Percentiles rank a stretch among this genome's conserved stretches.
These are phyloP conservation scores for Acrobeloides nanus DNA, from an alignment of 2,888 invertebrate genomes.

Conservation along the genomic window DNA sequence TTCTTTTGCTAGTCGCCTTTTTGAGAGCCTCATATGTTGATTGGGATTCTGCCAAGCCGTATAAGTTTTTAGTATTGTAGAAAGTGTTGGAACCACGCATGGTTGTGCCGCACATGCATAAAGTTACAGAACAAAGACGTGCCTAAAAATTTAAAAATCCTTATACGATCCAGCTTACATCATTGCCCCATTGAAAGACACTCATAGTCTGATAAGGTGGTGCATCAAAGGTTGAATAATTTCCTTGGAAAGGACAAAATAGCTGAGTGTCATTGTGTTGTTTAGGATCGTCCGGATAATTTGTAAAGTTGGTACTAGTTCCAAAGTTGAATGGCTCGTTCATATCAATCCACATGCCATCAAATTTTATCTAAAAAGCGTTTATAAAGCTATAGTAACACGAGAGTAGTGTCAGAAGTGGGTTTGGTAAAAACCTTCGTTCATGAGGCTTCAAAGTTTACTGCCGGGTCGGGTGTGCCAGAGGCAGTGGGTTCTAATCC, in stretches of 20 bases:
- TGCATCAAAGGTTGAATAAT: conserved; percentile 32
- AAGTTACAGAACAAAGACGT: conserved; percentile 41
- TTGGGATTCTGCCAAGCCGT: conserved; percentile 69
- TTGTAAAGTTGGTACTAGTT: conserved; percentile 42
- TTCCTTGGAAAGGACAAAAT: conserved; percentile 36
- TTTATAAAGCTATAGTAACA: conserved; percentile 11
- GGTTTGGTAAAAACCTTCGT: too few species aligned
- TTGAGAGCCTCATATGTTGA: conserved; percentile 62
- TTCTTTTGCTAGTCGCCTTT: conserved; percentile 53
- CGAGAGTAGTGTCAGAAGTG: conserved; percentile 28
- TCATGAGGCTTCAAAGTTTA: too few species aligned
- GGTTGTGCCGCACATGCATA: conserved; percentile 43
- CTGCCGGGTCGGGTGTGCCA: too few species aligned
- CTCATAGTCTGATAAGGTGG: conserved; percentile 44
- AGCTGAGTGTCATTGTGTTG: conserved; percentile 38
- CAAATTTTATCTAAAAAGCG: conserved; percentile 61
- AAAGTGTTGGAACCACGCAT: conserved; percentile 57
- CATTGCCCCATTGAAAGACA: conserved; percentile 36
- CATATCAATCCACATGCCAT: conserved; percentile 85
- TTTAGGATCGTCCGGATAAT: conserved; percentile 21
- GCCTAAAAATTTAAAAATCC: too few species aligned
- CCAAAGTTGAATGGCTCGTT: conserved; percentile 78
- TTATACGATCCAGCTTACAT: too few species aligned
- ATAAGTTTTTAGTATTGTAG: conserved; percentile 72
- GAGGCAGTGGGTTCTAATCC: too few species aligned